Percentiles rank a stretch among this genome's conserved stretches.
These are phyloP conservation scores for Odontocolon sp. DNA, from an alignment of 2,888 invertebrate genomes.

Conservation along the genomic window DNA sequence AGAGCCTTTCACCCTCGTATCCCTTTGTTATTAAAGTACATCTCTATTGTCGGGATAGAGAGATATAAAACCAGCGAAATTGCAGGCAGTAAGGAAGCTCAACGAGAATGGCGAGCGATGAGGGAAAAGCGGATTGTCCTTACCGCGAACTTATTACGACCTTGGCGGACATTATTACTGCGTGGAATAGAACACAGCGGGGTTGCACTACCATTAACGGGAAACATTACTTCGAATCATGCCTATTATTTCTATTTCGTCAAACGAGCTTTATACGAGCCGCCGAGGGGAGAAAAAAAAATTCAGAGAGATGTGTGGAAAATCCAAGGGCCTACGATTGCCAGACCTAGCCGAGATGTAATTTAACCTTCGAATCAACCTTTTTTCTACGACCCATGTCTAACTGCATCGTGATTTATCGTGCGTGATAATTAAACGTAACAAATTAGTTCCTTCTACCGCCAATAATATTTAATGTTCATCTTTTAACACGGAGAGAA, in stretches of 20 bases:
- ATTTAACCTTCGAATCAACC: not conserved
- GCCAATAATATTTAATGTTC: not conserved
- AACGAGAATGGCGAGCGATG: slow-evolving; percentile 20
- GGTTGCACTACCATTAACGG: slow-evolving; percentile 21
- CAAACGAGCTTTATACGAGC: slow-evolving; percentile 3
- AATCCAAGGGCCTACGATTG: too few relatives aligned
- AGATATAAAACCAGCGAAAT: slow-evolving; percentile 52
- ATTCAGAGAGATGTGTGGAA: not conserved
- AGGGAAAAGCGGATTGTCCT: slow-evolving; percentile 56
- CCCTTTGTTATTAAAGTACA: slow-evolving; percentile 49
- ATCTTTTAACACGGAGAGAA: too few relatives aligned
- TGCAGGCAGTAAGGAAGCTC: slow-evolving; percentile 49
- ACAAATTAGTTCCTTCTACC: slow-evolving; percentile 5
- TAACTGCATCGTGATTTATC: slow-evolving; percentile 5
- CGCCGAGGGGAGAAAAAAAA: not conserved
- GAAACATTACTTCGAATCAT: slow-evolving; percentile 6
- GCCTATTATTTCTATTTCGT: slow-evolving; percentile 1
- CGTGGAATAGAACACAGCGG: slow-evolving; percentile 7
- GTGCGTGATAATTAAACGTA: slow-evolving; percentile 32
- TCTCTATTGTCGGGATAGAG: slow-evolving; percentile 27
- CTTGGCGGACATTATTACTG: slow-evolving; percentile 51
- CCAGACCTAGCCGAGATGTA: not conserved
- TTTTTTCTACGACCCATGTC: not conserved
- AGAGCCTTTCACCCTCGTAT: slow-evolving; percentile 9
- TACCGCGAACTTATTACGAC: slow-evolving; percentile 59